A percentile compares a stretch with the other conserved stretches of the same genome.
Evolutionary conservation across 2,888 invertebrate genomes (phyloP).

Genomic region (Melolontha melolontha): DNA sequence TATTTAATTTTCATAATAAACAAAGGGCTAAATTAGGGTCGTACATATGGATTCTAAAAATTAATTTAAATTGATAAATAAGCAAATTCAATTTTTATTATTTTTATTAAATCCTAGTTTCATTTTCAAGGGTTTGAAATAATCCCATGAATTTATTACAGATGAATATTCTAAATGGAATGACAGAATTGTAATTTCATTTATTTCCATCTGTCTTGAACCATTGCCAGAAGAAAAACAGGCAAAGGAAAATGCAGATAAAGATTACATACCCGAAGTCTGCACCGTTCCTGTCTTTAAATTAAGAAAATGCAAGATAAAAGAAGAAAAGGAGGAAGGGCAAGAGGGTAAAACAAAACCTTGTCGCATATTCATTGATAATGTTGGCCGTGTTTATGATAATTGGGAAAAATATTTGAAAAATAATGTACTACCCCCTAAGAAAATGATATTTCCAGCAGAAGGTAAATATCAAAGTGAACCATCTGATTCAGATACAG

Average conservation of each 20-base stretch:
- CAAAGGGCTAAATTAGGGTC: too few species aligned
- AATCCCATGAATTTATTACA: conserved; percentile 22
- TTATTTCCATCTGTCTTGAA: conserved; percentile 50
- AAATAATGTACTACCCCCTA: conserved; percentile 69
- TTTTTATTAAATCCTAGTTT: too few species aligned
- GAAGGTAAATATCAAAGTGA: conserved; percentile 62
- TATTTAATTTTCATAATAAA: too few species aligned
- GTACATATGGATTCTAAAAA: too few species aligned
- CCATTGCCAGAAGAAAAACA: conserved; percentile 56
- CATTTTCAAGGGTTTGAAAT: too few species aligned
- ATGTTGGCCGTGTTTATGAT: conserved; percentile 67
- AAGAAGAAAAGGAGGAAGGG: conserved; percentile 40
- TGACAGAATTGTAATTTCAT: conserved; percentile 44
- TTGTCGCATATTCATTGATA: conserved; percentile 60
- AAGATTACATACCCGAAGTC: conserved; percentile 50
- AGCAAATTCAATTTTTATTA: too few species aligned
- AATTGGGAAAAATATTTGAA: conserved; percentile 68
- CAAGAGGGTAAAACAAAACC: conserved; percentile 55
- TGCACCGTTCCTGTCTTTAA: conserved; percentile 58
- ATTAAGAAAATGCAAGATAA: conserved; percentile 45
- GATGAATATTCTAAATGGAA: conserved; percentile 45
- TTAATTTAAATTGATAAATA: too few species aligned
- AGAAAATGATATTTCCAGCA: conserved; percentile 69
- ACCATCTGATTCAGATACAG: not conserved
- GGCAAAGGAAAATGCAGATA: conserved; percentile 5